Evolutionary conservation across 1,140 invertebrate species (phyloP).

Genomic region (Drosophila guanche): DNA sequence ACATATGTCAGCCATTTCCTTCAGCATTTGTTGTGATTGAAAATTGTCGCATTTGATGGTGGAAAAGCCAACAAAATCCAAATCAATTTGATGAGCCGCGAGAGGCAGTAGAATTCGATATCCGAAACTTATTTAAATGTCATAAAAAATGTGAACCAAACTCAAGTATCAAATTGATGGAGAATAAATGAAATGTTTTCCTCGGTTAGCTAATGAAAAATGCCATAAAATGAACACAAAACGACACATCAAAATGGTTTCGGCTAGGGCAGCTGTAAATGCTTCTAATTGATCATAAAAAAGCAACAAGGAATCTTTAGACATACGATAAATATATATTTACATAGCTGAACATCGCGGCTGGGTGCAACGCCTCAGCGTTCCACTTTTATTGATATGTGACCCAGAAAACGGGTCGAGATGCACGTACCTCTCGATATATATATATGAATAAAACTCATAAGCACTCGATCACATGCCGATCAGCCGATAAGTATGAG

Average conservation of each 20-base stretch:
- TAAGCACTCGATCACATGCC: conserved; percentile 21
- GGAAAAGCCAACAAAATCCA: conserved; percentile 17
- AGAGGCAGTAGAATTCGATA: conserved; percentile 60
- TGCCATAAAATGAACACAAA: conserved; percentile 73
- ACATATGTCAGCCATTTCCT: conserved; percentile 50
- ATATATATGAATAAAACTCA: background rate
- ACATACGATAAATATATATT: conserved; percentile 20
- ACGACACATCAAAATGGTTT: conserved; percentile 62
- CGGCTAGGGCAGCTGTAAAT: conserved; percentile 60
- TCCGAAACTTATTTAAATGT: conserved; percentile 79
- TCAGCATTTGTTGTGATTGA: conserved; percentile 46
- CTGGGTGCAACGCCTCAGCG: conserved; percentile 54
- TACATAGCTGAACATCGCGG: background rate
- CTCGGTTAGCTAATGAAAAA: conserved; percentile 76
- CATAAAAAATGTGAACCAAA: conserved; percentile 53
- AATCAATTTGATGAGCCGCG: conserved; percentile 52
- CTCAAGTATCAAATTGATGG: conserved; percentile 24
- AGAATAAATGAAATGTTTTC: conserved; percentile 70
- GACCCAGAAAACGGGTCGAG: conserved; percentile 72
- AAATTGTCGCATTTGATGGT: conserved; percentile 52
- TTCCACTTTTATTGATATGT: conserved; percentile 72
- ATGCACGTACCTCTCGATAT: conserved; percentile 3
- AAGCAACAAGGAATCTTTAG: conserved; percentile 24
- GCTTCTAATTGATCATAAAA: conserved; percentile 79
- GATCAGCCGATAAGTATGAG: too few species aligned